phyloP scores from a whole-genome alignment of 2,888 invertebrate species.

The Teleogryllus oceanicus region DNA sequence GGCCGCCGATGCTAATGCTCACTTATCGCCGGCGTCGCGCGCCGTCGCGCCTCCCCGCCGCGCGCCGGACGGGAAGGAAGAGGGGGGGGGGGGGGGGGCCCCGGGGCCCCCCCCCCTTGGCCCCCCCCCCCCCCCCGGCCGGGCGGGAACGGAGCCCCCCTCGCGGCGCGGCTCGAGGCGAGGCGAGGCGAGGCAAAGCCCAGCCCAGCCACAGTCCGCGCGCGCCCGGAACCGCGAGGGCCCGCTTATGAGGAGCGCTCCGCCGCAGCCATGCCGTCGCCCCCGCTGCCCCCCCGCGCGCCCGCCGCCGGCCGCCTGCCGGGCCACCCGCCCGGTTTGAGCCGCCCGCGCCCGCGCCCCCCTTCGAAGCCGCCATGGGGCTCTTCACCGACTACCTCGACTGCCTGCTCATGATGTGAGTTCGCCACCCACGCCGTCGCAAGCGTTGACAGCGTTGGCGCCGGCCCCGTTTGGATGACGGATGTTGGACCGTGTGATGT shows the following conservation, averaged over 20 bases:
- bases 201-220: background rate
- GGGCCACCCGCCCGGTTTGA: too few species aligned
- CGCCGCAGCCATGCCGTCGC: background rate
- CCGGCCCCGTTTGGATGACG: background rate
- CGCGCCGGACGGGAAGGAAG: too few species aligned
- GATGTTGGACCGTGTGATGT: background rate
- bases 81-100: too few species aligned
- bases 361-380: slow-evolving; percentile 54
- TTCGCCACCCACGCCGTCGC: slow-evolving; percentile 41
- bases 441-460: too few species aligned
- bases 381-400: slow-evolving; percentile 74
- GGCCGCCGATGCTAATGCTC: too few species aligned
- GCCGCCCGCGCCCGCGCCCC: too few species aligned
- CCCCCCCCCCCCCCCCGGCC: too few species aligned
- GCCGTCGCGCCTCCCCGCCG: too few species aligned
- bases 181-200: background rate
- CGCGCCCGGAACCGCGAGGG: slow-evolving; percentile 12
- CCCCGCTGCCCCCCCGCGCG: slow-evolving; percentile 60
- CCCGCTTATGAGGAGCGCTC: background rate
- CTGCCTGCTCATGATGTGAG: slow-evolving; percentile 79
- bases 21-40: too few species aligned
- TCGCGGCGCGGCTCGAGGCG: background rate
- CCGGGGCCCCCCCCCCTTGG: too few species aligned
- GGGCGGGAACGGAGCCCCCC: too few species aligned
- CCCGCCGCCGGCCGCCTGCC: too few species aligned